phyloP scores from a whole-genome alignment of 1,140 invertebrate genomes.

The Neomicropteryx cornuta region DNA sequence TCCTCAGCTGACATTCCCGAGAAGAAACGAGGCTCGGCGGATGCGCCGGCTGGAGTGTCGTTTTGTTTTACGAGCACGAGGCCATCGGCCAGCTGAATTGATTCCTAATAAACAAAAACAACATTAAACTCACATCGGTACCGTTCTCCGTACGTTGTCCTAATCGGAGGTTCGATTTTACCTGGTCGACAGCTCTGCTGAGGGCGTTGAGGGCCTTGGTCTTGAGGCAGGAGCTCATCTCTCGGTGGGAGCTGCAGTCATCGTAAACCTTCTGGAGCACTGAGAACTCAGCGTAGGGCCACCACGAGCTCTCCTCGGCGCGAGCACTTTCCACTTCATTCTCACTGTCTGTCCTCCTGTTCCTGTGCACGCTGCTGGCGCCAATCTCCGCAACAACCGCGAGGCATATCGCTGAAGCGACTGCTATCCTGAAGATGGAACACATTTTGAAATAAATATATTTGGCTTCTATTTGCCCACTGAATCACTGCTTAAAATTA shows the following conservation, averaged over 20 bases:
- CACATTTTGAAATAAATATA: slow-evolving; percentile 28
- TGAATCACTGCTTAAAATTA: slow-evolving; percentile 24
- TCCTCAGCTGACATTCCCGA: slow-evolving; percentile 36
- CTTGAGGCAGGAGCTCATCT: slow-evolving; percentile 45
- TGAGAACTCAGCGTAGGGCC: slow-evolving; percentile 37
- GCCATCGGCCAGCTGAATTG: slow-evolving; percentile 44
- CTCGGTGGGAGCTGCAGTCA: slow-evolving; percentile 44
- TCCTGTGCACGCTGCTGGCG: slow-evolving; percentile 30
- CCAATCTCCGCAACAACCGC: slow-evolving; percentile 23
- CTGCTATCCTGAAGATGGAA: slow-evolving; percentile 30
- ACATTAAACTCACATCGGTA: slow-evolving; percentile 5
- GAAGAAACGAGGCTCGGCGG: slow-evolving; percentile 34
- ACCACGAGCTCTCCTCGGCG: slow-evolving; percentile 37
- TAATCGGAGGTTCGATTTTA: slow-evolving; percentile 12
- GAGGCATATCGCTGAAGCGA: slow-evolving; percentile 29
- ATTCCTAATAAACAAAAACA: slow-evolving; percentile 32
- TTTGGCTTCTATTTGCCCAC: slow-evolving; percentile 13
- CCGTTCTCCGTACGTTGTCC: neutral
- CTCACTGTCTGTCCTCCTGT: slow-evolving; percentile 29
- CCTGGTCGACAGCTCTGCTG: slow-evolving; percentile 42
- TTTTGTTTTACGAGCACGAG: slow-evolving; percentile 43
- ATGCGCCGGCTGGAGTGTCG: slow-evolving; percentile 27
- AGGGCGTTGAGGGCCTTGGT: slow-evolving; percentile 43
- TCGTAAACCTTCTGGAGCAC: slow-evolving; percentile 45
- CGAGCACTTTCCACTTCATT: slow-evolving; percentile 37